Evolutionary conservation across 2,888 invertebrate genomes (phyloP), one percentile per base, ranked within the genome.

Genomic region (Campoplex capitator): DNA sequence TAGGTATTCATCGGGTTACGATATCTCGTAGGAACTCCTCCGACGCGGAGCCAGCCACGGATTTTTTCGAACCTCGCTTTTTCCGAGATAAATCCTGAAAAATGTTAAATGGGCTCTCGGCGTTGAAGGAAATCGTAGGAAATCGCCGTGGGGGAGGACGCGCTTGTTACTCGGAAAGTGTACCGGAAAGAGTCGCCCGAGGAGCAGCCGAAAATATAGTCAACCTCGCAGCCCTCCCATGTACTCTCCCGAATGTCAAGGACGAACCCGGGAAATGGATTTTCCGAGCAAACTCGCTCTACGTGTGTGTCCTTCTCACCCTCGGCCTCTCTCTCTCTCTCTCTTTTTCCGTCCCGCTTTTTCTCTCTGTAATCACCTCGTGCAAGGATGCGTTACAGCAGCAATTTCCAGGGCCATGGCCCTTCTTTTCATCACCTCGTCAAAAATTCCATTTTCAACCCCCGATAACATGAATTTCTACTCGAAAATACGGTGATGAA

Each of bases 241-340:
- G 28, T 67, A 48, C 32, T 58, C 48, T 51, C 84, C 58, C 68
- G 67, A 88, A 87, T 87, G 87, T 88, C 88, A 88, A 83, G 88
- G 88, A 81, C 87, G 78, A 78, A 73, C 87, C 83, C 85, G 87
- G 83, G 87, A 87, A 87, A 87, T 76, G 86, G 83, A 88, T 86
- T 88, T 88, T 80, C 86, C 86, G 77, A 73, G 75, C 68, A 65
- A 48, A 70, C 48, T n/a, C 73, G 56, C 38, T 13, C 35, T 74
- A 54, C 35, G 35, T 58, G 28, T 67, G 42, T 48, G 32, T 48
- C 58, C 48, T 35, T 51, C 70, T 42, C 65, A 62, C 62, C 32
- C 32, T 62, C 16, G 2, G 38, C 13, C 81, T n/a, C 74, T 23
- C 42, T 32, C 62, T 45, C 48, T 51, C 65, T 28, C 38, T 38